These are phyloP conservation scores for Acleris literana DNA, from an alignment of 2,888 invertebrate genomes.

Conservation along the genomic window DNA sequence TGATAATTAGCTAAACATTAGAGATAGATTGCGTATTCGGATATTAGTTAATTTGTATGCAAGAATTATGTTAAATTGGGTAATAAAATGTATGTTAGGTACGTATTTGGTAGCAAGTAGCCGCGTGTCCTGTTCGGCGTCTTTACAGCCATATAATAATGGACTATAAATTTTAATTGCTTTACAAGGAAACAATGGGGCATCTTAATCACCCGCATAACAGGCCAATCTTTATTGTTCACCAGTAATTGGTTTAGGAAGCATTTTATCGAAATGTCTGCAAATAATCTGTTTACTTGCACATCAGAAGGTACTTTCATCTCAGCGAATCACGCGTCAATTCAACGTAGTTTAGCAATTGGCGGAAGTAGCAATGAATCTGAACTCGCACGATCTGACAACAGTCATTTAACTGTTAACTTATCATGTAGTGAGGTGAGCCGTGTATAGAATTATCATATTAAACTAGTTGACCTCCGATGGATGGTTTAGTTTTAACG, in stretches of 20 bases:
- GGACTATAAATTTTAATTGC: constrained; percentile 54
- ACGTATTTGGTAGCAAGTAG: constrained; percentile 15
- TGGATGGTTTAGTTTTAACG: no score
- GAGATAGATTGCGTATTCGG: neutral
- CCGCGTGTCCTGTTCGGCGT: constrained; percentile 27
- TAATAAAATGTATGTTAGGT: constrained; percentile 11
- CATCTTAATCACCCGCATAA: constrained; percentile 48
- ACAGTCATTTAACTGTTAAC: no score
- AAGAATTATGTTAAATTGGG: constrained; percentile 21
- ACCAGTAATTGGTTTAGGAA: constrained; percentile 26
- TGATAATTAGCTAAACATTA: constrained; percentile 19
- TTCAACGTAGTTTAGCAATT: no score
- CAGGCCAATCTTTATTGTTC: constrained; percentile 44
- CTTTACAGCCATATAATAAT: constrained; percentile 49
- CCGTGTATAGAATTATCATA: no score
- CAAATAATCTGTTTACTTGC: neutral
- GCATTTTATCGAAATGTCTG: constrained; percentile 17
- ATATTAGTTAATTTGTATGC: constrained; percentile 22
- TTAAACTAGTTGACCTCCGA: no score
- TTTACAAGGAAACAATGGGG: constrained; percentile 49
- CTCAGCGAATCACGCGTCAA: neutral
- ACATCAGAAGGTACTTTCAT: neutral
- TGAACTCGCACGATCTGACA: no score
- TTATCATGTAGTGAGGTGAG: no score
- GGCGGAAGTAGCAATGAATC: no score